Percentiles rank a stretch among this genome's conserved stretches.
Evolutionary conservation across 1,140 invertebrate species (phyloP).

Genomic region (Zaprionus taronus): DNA sequence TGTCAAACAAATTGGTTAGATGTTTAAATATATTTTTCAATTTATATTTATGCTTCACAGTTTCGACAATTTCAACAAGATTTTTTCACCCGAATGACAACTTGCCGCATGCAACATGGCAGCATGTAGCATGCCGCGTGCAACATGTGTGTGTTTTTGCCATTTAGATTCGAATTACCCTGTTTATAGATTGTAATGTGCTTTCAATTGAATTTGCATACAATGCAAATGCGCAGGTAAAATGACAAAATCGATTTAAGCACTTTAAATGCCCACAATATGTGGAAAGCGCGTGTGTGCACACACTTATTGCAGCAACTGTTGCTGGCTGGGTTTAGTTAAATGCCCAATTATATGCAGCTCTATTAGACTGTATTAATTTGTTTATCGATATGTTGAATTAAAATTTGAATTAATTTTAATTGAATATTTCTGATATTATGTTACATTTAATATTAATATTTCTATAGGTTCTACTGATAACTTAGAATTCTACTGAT

Average conservation of each 20-base stretch:
- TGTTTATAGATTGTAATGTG: conserved; percentile 46
- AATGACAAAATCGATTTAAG: conserved; percentile 20
- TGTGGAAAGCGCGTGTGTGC: not conserved
- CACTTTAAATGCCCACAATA: not conserved
- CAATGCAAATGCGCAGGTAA: conserved; percentile 18
- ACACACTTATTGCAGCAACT: conserved; percentile 6
- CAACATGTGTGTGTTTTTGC: conserved; percentile 48
- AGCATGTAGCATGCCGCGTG: conserved; percentile 7
- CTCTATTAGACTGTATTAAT: not conserved
- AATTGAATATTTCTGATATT: not conserved
- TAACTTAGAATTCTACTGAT: too few species aligned
- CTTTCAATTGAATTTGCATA: conserved; percentile 48
- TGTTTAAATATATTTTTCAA: conserved; percentile 30
- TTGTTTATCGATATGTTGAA: not conserved
- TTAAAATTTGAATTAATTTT: not conserved
- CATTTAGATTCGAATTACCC: conserved; percentile 33
- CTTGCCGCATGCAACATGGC: not conserved
- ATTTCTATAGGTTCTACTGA: too few species aligned
- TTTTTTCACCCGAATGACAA: conserved; percentile 3
- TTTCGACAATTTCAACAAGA: conserved; percentile 10
- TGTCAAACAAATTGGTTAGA: conserved; percentile 54
- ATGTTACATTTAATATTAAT: too few species aligned
- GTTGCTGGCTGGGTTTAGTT: not conserved
- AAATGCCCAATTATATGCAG: not conserved
- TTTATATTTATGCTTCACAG: not conserved